Conservation (phyloP, 2,888 invertebrate genomes). For the Archips crataeganus region DNA sequence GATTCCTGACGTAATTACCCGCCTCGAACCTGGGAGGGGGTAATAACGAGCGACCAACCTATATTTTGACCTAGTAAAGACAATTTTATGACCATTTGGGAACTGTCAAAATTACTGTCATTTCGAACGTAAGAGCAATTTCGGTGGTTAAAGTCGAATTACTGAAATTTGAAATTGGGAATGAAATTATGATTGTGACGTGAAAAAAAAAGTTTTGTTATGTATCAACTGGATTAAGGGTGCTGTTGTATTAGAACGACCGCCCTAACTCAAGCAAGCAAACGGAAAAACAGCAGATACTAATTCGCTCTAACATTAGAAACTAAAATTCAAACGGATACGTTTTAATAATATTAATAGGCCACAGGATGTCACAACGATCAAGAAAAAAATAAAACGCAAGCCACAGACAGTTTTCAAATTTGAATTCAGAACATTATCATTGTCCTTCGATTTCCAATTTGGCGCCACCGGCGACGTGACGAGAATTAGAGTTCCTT, state of each 20-base stretch:
- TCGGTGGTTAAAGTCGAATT: conserved; percentile 47
- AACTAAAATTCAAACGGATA: background rate
- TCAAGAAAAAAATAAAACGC: background rate
- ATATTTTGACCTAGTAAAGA: conserved; percentile 72
- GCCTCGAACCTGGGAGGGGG: conserved; percentile 50
- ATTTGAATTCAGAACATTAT: conserved; percentile 73
- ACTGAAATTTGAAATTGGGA: conserved; percentile 26
- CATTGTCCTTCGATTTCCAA: conserved; percentile 70
- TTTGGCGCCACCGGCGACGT: conserved; percentile 74
- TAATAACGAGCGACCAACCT: conserved; percentile 57
- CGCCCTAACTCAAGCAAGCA: no score
- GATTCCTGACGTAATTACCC: conserved; percentile 67
- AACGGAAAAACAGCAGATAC: no score
- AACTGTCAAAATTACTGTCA: conserved; percentile 54
- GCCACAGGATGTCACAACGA: conserved; percentile 57
- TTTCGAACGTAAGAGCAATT: conserved; percentile 53
- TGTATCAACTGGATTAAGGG: background rate
- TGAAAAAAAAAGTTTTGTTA: background rate
- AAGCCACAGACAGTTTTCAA: background rate
- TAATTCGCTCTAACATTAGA: no score
- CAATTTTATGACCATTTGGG: conserved; percentile 58
- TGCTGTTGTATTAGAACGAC: no score
- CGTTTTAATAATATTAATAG: background rate
- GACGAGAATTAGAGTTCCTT: conserved; percentile 50
- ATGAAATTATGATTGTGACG: background rate